phyloP scores from a whole-genome alignment of 2,888 invertebrate genomes.

The Bimastos eiseni region DNA sequence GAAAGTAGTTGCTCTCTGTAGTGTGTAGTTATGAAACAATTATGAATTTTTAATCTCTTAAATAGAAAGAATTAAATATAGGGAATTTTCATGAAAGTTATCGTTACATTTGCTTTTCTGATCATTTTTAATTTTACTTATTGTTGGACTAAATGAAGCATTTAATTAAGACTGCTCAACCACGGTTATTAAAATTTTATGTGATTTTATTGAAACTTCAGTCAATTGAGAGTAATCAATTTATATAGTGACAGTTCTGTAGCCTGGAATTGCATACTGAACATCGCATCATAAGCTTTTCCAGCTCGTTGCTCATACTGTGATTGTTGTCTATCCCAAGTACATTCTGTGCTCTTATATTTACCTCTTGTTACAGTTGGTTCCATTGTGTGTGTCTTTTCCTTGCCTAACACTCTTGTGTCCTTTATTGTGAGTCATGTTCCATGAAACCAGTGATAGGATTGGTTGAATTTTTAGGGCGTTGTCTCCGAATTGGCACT shows the following conservation, averaged over 20 bases:
- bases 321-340: not conserved
- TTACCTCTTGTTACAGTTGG: not conserved
- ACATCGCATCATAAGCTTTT: not conserved
- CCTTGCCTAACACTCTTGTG: not conserved
- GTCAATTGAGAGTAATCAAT: not conserved
- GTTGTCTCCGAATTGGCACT: constrained; percentile 74
- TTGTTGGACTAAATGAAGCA: too few relatives aligned
- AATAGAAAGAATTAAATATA: too few relatives aligned
- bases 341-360: not conserved
- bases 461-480: constrained; percentile 34
- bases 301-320: too few relatives aligned
- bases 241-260: not conserved
- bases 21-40: too few relatives aligned
- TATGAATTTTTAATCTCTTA: too few relatives aligned
- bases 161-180: too few relatives aligned
- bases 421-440: not conserved
- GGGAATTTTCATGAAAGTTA: too few relatives aligned
- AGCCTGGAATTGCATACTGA: not conserved
- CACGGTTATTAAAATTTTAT: too few relatives aligned
- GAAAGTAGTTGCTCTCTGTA: too few relatives aligned
- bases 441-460: not conserved
- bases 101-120: too few relatives aligned
- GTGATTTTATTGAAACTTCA: too few relatives aligned
- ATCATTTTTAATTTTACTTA: too few relatives aligned
- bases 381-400: not conserved